Evolutionary conservation across 2,888 invertebrate species (phyloP).

Genomic region (Diadegma fenestrale): DNA sequence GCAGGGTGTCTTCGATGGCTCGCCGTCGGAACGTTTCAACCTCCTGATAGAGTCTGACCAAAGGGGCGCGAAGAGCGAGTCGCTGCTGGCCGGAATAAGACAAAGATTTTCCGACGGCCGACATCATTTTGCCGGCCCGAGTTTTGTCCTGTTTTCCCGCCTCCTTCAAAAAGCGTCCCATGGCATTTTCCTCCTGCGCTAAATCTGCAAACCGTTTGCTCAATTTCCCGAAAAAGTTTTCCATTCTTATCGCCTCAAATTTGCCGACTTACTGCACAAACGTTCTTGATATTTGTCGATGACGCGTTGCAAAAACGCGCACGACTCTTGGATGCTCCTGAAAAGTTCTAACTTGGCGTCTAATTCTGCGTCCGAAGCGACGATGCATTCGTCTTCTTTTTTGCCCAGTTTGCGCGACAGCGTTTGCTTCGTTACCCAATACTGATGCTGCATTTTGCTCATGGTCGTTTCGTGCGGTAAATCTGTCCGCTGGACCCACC

Average conservation of each 20-base stretch:
- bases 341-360: conserved; percentile 98
- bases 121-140: conserved; percentile 93
- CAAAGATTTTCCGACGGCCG: conserved; percentile 93
- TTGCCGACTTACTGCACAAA: conserved; percentile 89
- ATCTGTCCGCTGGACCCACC: conserved; percentile 86
- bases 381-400: conserved; percentile 98
- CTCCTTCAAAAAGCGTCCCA: conserved; percentile 97
- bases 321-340: conserved; percentile 96
- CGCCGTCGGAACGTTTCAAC: conserved; percentile 98
- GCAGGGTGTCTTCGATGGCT: conserved; percentile 96
- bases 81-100: conserved; percentile 97
- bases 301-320: conserved; percentile 93
- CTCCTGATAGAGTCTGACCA: conserved; percentile 95
- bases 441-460: conserved; percentile 95
- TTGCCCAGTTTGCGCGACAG: conserved; percentile 96
- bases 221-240: not conserved
- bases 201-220: conserved; percentile 86
- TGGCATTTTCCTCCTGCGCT: conserved; percentile 97
- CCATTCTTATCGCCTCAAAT: not conserved
- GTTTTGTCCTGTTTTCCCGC: conserved; percentile 95
- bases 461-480: conserved; percentile 84
- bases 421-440: conserved; percentile 99
- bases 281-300: conserved; percentile 97
- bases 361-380: conserved; percentile 97
- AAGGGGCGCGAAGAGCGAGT: conserved; percentile 93